Evolutionary conservation across 2,797 vertebrate genomes (phyloP).

Genomic region (Galaxias olidus): DNA sequence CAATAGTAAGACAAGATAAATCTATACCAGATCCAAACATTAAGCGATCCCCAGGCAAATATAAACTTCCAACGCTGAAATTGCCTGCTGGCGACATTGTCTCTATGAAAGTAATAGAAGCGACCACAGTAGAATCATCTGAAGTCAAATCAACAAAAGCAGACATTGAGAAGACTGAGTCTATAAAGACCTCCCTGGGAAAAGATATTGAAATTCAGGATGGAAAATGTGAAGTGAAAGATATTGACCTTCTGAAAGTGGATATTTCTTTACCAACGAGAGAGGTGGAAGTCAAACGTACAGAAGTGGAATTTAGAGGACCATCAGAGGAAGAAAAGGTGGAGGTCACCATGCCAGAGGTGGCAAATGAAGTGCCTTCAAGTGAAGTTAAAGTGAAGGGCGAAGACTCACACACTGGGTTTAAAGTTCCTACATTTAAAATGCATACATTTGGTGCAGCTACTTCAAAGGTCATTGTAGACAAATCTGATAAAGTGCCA

Average conservation of each 20-base stretch:
- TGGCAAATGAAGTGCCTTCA: conserved; percentile 1
- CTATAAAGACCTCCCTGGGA: background rate
- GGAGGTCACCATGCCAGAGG: background rate
- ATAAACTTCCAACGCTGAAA: background rate
- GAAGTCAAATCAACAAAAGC: no score
- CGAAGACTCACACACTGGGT: no score
- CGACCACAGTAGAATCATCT: no score
- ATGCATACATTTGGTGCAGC: conserved; percentile 64
- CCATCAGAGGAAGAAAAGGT: conserved; percentile 32
- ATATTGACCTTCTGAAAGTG: background rate
- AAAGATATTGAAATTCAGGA: background rate
- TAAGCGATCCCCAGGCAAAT: conserved; percentile 1
- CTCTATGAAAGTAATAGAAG: background rate
- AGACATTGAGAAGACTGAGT: no score
- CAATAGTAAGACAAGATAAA: background rate
- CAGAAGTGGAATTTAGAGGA: no score
- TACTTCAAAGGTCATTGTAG: conserved; percentile 27
- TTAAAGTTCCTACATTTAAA: conserved; percentile 65
- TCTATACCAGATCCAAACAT: background rate
- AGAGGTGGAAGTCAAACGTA: no score
- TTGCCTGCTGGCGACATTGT: background rate
- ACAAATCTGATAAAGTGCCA: conserved; percentile 13
- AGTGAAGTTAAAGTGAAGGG: no score
- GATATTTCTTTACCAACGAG: conserved; percentile 30
- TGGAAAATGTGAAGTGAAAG: background rate